Evolutionary conservation across 2,797 vertebrate species (phyloP).

Genomic region (Columba guinea): DNA sequence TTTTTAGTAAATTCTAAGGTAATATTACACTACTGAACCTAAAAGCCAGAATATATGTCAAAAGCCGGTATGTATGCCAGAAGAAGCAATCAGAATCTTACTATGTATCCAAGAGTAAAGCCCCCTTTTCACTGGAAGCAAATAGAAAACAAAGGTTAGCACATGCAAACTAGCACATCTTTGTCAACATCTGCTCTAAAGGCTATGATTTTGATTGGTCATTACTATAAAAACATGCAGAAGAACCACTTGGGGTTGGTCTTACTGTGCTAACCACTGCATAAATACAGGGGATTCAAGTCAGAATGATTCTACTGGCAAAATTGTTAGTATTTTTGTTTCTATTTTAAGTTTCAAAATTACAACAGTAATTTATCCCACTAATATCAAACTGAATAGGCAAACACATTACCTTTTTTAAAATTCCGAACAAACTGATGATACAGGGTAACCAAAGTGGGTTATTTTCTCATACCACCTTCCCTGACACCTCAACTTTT

Average conservation of each 20-base stretch:
- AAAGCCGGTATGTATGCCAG: background rate
- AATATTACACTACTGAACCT: background rate
- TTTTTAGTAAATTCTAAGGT: background rate
- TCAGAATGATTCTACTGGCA: background rate
- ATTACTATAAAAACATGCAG: background rate
- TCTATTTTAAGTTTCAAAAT: background rate
- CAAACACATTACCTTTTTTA: background rate
- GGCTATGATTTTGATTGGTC: background rate
- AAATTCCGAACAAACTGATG: background rate
- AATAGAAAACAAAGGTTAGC: background rate
- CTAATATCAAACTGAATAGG: background rate
- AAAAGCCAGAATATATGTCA: background rate
- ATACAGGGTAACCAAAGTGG: background rate
- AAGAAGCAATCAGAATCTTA: background rate
- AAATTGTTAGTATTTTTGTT: background rate
- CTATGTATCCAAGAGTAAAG: background rate
- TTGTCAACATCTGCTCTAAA: background rate
- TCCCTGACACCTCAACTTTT: background rate
- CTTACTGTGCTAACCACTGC: background rate
- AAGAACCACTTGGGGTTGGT: background rate
- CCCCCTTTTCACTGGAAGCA: background rate
- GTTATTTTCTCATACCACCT: background rate
- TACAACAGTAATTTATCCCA: background rate
- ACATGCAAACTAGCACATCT: background rate
- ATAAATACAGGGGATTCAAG: background rate